These are phyloP conservation scores for Oreotrochilus melanogaster DNA, from an alignment of 2,113 vertebrate species.

Conservation along the genomic window DNA sequence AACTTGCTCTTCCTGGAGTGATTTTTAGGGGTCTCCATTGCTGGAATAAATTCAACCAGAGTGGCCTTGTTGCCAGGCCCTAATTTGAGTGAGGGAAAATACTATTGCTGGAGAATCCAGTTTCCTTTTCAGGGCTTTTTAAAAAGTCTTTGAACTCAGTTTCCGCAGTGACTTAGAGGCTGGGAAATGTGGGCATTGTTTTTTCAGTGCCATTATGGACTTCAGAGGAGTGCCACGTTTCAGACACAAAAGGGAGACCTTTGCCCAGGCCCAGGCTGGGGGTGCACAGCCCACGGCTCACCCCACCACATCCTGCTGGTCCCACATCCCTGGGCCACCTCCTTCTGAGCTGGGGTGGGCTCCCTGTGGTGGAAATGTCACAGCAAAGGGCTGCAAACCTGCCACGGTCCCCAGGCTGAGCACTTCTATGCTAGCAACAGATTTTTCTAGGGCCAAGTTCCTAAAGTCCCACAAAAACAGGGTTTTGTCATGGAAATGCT, in stretches of 20 bases:
- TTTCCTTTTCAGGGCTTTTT: not conserved
- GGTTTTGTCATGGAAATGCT: constrained; percentile 66
- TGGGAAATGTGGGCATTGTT: rapidly evolving
- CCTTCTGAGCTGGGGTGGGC: rapidly evolving
- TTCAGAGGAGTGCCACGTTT: not conserved
- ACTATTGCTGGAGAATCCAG: rapidly evolving
- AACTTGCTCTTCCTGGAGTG: not conserved
- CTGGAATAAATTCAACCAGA: not conserved
- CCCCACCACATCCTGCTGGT: rapidly evolving
- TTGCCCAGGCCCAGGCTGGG: not conserved
- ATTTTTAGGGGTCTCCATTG: not conserved
- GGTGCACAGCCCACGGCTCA: not conserved
- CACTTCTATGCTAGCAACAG: not conserved
- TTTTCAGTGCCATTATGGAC: not conserved
- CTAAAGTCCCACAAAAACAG: constrained; percentile 27
- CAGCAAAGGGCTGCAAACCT: not conserved
- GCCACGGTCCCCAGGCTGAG: not conserved
- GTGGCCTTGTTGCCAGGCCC: not conserved
- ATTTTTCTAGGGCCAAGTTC: constrained; percentile 14
- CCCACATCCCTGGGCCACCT: not conserved
- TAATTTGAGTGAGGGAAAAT: not conserved
- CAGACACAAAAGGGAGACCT: rapidly evolving
- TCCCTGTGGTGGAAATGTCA: not conserved
- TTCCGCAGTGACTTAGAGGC: not conserved
- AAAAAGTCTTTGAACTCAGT: not conserved